Conservation (phyloP, 2,797 vertebrate genomes). For the Linurgus olivaceus region DNA sequence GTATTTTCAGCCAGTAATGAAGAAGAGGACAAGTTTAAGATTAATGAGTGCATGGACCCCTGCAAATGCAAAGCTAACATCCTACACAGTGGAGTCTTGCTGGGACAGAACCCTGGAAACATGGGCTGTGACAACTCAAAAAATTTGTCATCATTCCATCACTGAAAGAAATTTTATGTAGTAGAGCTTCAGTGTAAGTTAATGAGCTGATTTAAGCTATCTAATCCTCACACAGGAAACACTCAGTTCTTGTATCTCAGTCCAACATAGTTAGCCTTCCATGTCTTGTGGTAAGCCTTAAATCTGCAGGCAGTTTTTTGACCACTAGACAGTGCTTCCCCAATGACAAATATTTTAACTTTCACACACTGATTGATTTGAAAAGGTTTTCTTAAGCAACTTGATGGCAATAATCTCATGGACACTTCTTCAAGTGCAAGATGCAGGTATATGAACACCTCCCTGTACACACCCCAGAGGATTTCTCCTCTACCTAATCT, state of each 20-base stretch:
- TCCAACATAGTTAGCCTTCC: background rate
- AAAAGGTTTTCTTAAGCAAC: background rate
- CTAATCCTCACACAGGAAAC: background rate
- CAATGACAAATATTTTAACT: background rate
- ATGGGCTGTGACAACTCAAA: background rate
- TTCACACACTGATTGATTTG: background rate
- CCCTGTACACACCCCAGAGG: background rate
- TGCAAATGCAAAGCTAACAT: background rate
- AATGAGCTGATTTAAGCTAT: background rate
- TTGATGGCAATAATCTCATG: background rate
- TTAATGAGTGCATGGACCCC: background rate
- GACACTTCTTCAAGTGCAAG: background rate
- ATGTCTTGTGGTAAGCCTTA: background rate
- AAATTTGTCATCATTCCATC: background rate
- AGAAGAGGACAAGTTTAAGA: background rate
- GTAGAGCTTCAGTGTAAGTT: background rate
- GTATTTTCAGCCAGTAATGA: background rate
- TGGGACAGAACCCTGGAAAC: background rate
- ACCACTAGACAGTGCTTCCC: background rate
- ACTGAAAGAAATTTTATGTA: background rate
- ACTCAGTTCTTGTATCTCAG: background rate
- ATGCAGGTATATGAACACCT: background rate
- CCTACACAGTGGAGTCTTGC: background rate
- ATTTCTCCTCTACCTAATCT: background rate
- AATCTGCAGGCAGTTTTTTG: background rate